Evolutionary conservation across 1,140 invertebrate genomes (phyloP).

Genomic region (Mesaphorura yosii): DNA sequence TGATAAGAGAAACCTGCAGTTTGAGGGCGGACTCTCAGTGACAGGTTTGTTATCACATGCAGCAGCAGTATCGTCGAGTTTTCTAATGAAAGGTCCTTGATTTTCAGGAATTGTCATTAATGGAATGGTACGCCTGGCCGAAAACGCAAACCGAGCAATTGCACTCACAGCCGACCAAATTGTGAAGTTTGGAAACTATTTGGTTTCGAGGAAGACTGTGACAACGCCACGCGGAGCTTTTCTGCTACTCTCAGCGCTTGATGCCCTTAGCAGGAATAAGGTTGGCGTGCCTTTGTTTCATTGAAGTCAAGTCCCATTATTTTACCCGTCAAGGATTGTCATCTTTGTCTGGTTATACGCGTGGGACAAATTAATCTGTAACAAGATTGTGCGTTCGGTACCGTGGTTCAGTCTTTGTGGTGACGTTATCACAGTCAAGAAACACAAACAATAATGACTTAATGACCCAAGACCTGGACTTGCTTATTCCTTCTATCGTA

Average conservation of each 20-base stretch:
- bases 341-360: constrained; percentile 16
- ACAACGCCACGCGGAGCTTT: constrained; percentile 70
- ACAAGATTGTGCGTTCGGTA: neutral
- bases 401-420: too few relatives aligned
- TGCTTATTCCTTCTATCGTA: too few relatives aligned
- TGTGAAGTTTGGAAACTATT: constrained; percentile 82
- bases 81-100: constrained; percentile 8
- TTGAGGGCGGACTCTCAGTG: constrained; percentile 73
- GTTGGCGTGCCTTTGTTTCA: constrained; percentile 33
- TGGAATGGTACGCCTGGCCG: constrained; percentile 59
- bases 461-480: too few relatives aligned
- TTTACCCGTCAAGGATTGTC: constrained; percentile 3
- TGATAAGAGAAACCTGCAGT: constrained; percentile 74
- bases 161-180: constrained; percentile 64
- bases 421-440: too few relatives aligned
- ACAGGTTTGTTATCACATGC: constrained; percentile 34
- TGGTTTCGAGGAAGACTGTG: constrained; percentile 77
- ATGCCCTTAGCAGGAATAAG: constrained; percentile 53
- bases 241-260: constrained; percentile 65
- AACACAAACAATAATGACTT: too few relatives aligned
- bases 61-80: neutral
- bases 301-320: constrained; percentile 9
- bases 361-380: constrained; percentile 11
- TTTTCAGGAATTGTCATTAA: constrained; percentile 53
- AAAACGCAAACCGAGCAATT: constrained; percentile 53